Conservation (phyloP, 1,140 invertebrate genomes). For the Calliopsis andreniformis region DNA sequence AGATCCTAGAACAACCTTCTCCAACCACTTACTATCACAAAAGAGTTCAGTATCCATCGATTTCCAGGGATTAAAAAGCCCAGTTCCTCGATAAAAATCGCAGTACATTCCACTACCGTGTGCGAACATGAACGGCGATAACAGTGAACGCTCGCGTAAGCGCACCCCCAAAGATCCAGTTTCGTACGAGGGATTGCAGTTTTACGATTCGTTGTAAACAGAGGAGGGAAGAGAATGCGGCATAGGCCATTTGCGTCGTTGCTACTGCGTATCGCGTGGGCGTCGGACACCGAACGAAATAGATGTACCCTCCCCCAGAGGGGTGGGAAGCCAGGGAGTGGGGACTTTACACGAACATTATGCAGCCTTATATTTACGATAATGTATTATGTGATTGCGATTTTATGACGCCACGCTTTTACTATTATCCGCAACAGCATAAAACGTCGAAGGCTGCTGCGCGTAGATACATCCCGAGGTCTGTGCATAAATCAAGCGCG, state of each 20-base stretch:
- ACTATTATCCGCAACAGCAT: slow-evolving; percentile 62
- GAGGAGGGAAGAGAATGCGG: background rate
- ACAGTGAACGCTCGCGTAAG: slow-evolving; percentile 1
- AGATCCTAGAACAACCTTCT: too few relatives aligned
- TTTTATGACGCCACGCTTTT: slow-evolving; percentile 70
- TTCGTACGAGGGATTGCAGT: slow-evolving; percentile 20
- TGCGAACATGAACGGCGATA: background rate
- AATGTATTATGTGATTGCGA: slow-evolving; percentile 71
- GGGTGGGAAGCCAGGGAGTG: too few relatives aligned
- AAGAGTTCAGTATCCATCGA: too few relatives aligned
- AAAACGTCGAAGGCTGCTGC: slow-evolving; percentile 23
- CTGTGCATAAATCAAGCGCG: slow-evolving; percentile 62
- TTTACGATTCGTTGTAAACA: slow-evolving; percentile 36
- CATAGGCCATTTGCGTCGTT: slow-evolving; percentile 40
- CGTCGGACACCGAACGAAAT: slow-evolving; percentile 27
- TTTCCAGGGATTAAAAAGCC: too few relatives aligned
- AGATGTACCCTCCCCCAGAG: slow-evolving; percentile 37
- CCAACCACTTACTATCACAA: too few relatives aligned
- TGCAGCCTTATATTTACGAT: slow-evolving; percentile 67
- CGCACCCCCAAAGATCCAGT: slow-evolving; percentile 17
- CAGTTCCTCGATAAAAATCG: too few relatives aligned
- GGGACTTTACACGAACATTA: slow-evolving; percentile 58
- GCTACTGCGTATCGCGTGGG: slow-evolving; percentile 11
- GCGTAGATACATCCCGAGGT: slow-evolving; percentile 36
- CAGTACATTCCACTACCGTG: background rate